A percentile compares a stretch with the other conserved stretches of the same genome.
phyloP scores from a whole-genome alignment of 2,797 vertebrate species.

The Aselliscus stoliczkanus region DNA sequence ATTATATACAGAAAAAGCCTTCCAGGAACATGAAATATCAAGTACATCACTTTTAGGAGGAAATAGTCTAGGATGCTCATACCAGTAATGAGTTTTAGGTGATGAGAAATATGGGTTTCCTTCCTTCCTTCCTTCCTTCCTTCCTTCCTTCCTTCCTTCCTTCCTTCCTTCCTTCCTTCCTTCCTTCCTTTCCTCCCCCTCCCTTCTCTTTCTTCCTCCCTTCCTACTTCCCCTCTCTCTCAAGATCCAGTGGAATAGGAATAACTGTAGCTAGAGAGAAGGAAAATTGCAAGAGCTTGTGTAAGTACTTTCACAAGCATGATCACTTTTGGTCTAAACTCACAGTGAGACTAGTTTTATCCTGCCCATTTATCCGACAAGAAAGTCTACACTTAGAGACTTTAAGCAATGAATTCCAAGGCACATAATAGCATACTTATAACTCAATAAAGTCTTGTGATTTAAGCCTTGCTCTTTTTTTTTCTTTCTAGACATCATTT shows the following conservation, averaged over 20 bases:
- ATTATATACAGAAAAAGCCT: not conserved
- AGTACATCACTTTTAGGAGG: not conserved
- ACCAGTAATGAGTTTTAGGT: not conserved
- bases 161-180: rapidly evolving
- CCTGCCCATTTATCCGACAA: not conserved
- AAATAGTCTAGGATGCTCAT: not conserved
- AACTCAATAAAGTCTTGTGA: not conserved
- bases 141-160: not conserved
- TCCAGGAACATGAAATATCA: not conserved
- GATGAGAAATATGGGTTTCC: not conserved
- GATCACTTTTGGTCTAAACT: not conserved
- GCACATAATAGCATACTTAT: not conserved
- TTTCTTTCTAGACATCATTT: not conserved
- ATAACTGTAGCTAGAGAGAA: not conserved
- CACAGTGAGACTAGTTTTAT: not conserved
- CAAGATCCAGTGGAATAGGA: not conserved
- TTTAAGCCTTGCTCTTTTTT: not conserved
- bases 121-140: rapidly evolving
- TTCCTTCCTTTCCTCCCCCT: too few species aligned
- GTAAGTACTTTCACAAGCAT: not conserved
- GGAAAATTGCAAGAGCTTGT: not conserved
- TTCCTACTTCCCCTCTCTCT: not conserved
- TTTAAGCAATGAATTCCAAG: not conserved
- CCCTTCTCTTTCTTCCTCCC: rapidly evolving
- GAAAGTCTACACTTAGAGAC: not conserved